These are phyloP conservation scores for Lepidochitona cinerea DNA, from an alignment of 2,888 invertebrate genomes.

Conservation along the genomic window DNA sequence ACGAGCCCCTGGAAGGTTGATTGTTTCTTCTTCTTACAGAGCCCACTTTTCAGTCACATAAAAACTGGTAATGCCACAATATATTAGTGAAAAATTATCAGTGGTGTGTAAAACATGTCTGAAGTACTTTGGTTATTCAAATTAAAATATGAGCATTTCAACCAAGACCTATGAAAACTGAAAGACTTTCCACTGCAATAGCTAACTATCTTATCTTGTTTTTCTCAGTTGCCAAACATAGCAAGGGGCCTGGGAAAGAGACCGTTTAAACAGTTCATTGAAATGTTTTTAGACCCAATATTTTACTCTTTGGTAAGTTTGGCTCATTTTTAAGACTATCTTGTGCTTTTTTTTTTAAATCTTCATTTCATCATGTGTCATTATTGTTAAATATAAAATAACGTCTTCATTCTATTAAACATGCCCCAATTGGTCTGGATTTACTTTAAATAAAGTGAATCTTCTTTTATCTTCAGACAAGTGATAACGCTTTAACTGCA, in stretches of 20 bases:
- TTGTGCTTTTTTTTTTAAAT: neutral
- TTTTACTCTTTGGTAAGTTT: slow-evolving; percentile 73
- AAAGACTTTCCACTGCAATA: neutral
- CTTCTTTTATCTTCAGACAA: slow-evolving; percentile 61
- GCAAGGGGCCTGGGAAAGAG: slow-evolving; percentile 73
- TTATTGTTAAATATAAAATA: neutral
- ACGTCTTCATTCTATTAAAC: neutral
- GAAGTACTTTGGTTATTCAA: too few species aligned
- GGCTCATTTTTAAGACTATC: neutral
- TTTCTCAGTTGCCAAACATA: slow-evolving; percentile 70
- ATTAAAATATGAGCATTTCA: too few species aligned
- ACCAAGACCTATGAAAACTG: neutral
- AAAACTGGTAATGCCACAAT: too few species aligned
- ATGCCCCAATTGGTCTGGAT: neutral
- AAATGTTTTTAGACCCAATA: slow-evolving; percentile 73
- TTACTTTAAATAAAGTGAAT: neutral
- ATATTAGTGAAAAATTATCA: too few species aligned
- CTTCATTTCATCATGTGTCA: neutral
- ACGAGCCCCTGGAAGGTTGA: too few species aligned
- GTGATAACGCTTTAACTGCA: slow-evolving; percentile 74
- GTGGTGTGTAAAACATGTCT: too few species aligned
- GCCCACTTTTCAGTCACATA: too few species aligned
- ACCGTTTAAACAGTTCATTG: slow-evolving; percentile 73
- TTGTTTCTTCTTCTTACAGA: too few species aligned
- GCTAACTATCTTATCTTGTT: neutral